Base-by-base conservation (phyloP, 2,797 vertebrate species). In the Sebastes cheni region DNA sequence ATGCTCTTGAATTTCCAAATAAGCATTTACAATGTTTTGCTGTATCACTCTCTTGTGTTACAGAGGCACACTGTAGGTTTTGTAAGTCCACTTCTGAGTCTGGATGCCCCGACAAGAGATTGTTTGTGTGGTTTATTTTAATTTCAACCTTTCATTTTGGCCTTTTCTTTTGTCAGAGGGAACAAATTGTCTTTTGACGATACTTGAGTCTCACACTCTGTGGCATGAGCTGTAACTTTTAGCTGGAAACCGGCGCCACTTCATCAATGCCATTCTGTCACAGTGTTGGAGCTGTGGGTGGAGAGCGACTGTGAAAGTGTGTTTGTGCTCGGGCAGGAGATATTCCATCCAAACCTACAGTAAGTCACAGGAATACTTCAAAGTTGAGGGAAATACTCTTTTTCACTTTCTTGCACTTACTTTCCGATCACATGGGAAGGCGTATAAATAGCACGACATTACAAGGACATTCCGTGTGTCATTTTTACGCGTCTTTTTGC, bases 121-220 rank as follows among this genome's bases (percentile, higher is more conserved):
- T 75, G 25, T 67, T 68, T 90, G 81, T 83, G 8, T 25, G 72
- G 10, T 55, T 83, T 77, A 86, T 90, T 88, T 81, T 71, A 90
- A 89, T 91, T 86, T 79, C 68, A 86, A 80, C 85, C 86, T 89
- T 91, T 84, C 13, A 16, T 56, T 81, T 72, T 65, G 61, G 12
- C 34, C 67, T 46, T 65, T 71, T 68, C 80, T 67, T 64, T 81
- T 73, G 77, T 88, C 75, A 9, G 25, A 36, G 77, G 46, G 85
- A 88, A 89, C 88, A 88, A 81, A 67, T 23, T 64, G 77, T 75
- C 77, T 70, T 74, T 14, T 80, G 66, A 88, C 75, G 67, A 52
- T 23, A 29, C 34, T 56, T 1, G 5, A 75, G 82, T 86, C 78
- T 82, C 82, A 50, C 79, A 54, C 70, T 79, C 67, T 10, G 46